Base-by-base conservation (phyloP, 1,140 invertebrate genomes). In the Drosophila virilis region DNA sequence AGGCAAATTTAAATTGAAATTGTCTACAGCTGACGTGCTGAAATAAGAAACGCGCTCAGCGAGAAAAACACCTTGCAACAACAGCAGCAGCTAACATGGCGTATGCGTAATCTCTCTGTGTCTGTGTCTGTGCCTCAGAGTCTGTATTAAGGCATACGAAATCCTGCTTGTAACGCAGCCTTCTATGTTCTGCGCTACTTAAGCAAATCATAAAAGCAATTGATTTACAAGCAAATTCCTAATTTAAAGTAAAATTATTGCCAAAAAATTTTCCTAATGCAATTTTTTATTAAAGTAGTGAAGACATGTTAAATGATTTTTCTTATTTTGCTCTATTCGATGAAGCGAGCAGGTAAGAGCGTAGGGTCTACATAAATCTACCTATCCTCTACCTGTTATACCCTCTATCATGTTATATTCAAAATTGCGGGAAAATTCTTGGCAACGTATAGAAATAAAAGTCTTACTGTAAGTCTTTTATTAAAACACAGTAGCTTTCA, bases 1-100 rank as follows among this genome's bases (percentile, higher is more conserved):
- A 79, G 82, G 83, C 76, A 88, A 88, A 86, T 88, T 88, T 89
- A 89, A 88, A 89, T 89, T 88, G 83, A 88, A 88, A 88, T 83
- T 89, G 86, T 77, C 73, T 75, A 72, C 79, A 80, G 80, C 78
- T 83, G 83, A 89, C 88, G 83, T 83, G 72, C 84, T 77, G 72
- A 83, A 79, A 89, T 79, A 88, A 88, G 83, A 77, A 82, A 86
- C 71, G 65, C 50, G 67, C 77, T 57, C 74, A 57, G 60, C 60
- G 17, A 28, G 22, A 38, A 32, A 50, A 58, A 76, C 76, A 84
- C 76, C 66, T 79, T 77, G 48, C 13, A 46, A 40, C 13, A 46
- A 35, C 15, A 54, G 40, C 40, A 42, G n/a, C 40, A 42, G 67
- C 62, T 12, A 58, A 82, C 81, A 59, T 75, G 81, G 64, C 81